A percentile compares a stretch with the other conserved stretches of the same genome.
phyloP scores from a whole-genome alignment of 1,140 invertebrate species.

The Drosophila takahashii region DNA sequence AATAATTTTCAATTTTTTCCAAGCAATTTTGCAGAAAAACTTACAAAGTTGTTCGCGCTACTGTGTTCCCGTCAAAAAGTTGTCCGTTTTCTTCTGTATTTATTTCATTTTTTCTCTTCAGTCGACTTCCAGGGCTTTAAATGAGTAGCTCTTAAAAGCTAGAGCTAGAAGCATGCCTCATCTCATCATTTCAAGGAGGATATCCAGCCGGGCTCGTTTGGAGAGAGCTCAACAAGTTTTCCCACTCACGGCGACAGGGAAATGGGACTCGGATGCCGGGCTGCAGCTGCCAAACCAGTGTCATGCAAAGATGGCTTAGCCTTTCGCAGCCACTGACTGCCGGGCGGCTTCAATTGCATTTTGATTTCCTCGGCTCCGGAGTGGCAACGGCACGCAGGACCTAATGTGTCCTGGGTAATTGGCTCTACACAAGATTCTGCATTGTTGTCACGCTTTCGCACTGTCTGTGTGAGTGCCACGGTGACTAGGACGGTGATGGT shows the following conservation, averaged over 20 bases:
- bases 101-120: neutral
- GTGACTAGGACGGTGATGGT: neutral
- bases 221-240: constrained; percentile 74
- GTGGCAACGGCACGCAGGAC: constrained; percentile 47
- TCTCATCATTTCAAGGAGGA: constrained; percentile 23
- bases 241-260: constrained; percentile 46
- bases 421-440: constrained; percentile 71
- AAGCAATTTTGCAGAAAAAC: constrained; percentile 73
- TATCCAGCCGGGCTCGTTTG: constrained; percentile 4
- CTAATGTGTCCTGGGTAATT: constrained; percentile 82
- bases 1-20: constrained; percentile 82
- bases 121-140: constrained; percentile 61
- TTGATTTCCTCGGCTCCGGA: constrained; percentile 59
- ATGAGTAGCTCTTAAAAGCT: constrained; percentile 64
- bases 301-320: constrained; percentile 16
- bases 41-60: constrained; percentile 68
- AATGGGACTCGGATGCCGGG: neutral
- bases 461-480: neutral
- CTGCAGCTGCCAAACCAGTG: constrained; percentile 44
- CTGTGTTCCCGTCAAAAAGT: constrained; percentile 36
- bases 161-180: neutral
- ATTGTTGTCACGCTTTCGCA: constrained; percentile 73
- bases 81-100: constrained; percentile 8
- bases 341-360: constrained; percentile 64
- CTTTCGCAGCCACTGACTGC: constrained; percentile 28